Evolutionary conservation across 2,888 invertebrate species (phyloP), one percentile per base, ranked within the genome.

Genomic region (Copidosoma aretas): DNA sequence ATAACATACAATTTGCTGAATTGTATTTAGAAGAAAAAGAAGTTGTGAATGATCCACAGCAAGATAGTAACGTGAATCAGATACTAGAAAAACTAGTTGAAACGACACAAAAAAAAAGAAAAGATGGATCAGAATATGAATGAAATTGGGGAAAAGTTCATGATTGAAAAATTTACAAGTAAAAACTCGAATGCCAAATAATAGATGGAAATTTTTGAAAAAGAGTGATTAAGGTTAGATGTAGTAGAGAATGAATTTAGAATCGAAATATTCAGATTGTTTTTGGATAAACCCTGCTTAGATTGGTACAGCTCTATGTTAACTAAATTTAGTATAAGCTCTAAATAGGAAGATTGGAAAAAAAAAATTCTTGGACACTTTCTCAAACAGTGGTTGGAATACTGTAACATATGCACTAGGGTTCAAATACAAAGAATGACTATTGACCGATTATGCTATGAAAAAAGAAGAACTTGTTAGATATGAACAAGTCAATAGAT

Each of bases 161-260:
- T 74, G 61, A 59, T 75, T 25, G 74, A 75, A 62, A 75, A 74
- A 70, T 75, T 75, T 64, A 58, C 53, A 1, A 58, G 69, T 24
- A 75, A 72, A 73, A 60, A 73, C 52, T 54, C 73, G 49, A 75
- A 75, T 66, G 72, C 71, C 25, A 70, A 71, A 60, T 73, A 74
- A 60, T 76, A 74, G 73, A 49, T 75, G 43, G 70, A 70, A 43
- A 71, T 61, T 49, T 76, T 77, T 73, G 75, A 76, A 65, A 77
- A 74, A 60, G 75, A 76, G 60, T 77, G 76, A 64, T 60, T 54
- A 67, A 71, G 74, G 56, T 73, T 73, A 19, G 71, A 72, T 54
- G 68, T 74, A 66, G 53, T 39, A 22, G 22, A 73, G 61, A 70
- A 75, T 66, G 70, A 65, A 64, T 70, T 66, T 60, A 68, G 65